These are phyloP conservation scores for Pelobates fuscus DNA, from an alignment of 2,113 vertebrate species.

Conservation along the genomic window DNA sequence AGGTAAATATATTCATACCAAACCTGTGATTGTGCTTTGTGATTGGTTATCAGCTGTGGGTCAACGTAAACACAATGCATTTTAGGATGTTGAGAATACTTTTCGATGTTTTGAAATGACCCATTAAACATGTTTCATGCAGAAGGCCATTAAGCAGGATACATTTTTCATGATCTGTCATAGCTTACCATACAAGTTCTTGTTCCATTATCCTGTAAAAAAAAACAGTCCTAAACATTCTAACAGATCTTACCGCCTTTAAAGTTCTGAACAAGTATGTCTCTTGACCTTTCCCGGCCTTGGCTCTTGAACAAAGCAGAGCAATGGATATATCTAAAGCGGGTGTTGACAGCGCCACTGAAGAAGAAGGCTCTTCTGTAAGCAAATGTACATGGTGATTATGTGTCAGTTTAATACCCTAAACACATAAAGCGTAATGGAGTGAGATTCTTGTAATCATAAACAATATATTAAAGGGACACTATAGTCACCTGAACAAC, in stretches of 20 bases:
- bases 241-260: background rate
- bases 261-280: background rate
- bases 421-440: no score
- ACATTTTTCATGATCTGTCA: background rate
- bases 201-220: background rate
- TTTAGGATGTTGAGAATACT: no score
- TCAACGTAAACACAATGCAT: no score
- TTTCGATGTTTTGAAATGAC: background rate
- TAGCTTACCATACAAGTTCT: no score
- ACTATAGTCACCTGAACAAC: no score
- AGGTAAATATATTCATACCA: no score
- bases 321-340: background rate
- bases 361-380: background rate
- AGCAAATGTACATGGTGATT: background rate
- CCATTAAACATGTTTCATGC: background rate
- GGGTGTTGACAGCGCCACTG: background rate
- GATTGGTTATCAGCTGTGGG: no score
- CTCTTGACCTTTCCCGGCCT: background rate
- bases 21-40: no score
- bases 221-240: background rate
- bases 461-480: no score
- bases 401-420: background rate
- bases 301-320: background rate
- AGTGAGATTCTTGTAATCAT: no score
- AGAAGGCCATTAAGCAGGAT: background rate